Evolutionary conservation across 2,113 vertebrate genomes (phyloP).

Genomic region (Peromyscus maniculatus): DNA sequence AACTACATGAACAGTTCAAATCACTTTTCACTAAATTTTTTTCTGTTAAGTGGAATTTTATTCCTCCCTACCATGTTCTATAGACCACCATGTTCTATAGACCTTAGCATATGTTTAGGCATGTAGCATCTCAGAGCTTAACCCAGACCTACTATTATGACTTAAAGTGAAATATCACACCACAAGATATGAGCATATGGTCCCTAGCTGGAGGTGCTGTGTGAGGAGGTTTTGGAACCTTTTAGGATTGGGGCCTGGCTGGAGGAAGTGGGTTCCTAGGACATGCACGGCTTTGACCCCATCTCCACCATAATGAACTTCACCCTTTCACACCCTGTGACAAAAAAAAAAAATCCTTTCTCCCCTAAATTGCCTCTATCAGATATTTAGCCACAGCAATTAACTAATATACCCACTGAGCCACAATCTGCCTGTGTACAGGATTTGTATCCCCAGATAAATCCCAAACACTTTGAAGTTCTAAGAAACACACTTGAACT

Average conservation of each 20-base stretch:
- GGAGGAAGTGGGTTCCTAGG: background rate
- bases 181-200: background rate
- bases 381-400: background rate
- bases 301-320: background rate
- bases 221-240: background rate
- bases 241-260: too few species aligned
- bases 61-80: background rate
- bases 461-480: background rate
- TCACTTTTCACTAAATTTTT: background rate
- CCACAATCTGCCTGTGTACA: background rate
- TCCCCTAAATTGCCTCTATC: background rate
- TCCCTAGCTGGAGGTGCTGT: background rate
- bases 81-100: background rate
- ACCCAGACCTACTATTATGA: background rate
- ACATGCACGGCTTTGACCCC: background rate
- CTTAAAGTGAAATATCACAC: background rate
- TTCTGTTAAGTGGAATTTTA: background rate
- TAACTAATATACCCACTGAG: background rate
- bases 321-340: background rate
- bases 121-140: background rate
- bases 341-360: background rate
- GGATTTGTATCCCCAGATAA: background rate
- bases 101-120: background rate
- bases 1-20: background rate
- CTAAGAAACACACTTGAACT: background rate